Evolutionary conservation across 1,140 invertebrate genomes (phyloP), one percentile per base, ranked within the genome.

Genomic region (Euwallacea similis): DNA sequence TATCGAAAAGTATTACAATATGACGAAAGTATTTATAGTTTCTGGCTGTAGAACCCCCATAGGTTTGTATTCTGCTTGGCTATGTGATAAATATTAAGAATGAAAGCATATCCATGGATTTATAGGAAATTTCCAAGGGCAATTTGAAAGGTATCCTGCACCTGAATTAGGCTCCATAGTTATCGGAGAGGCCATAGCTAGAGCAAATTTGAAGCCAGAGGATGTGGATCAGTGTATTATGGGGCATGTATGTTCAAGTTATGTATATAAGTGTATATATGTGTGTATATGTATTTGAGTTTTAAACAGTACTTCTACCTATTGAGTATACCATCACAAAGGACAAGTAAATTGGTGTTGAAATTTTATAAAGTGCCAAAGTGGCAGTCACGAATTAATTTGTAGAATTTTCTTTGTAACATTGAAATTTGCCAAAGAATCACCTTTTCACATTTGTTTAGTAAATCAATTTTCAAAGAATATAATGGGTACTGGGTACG

Each of bases 141-240:
- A 76, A 59, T 77, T 77, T 74, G 72, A 75, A 66, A 75, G 74
- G 74, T 55, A 76, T 64, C 62, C 79, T 46, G 76, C 79, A 42
- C 86, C 88, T 77, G 89, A 93, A 71, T 81, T 96, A n/a, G 93
- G 93, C 53, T 82, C 88, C 62, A 80, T 89, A 72, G 91, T 89
- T 10, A 92, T 96, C 50, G 87, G 87, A 79, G 92, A 93, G 81
- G 87, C 89, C 47, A 77, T 95, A 8, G 79, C 79, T 54, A 83
- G 90, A 78, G 87, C 88, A 41, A 85, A 86, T 69, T 77, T 95
- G 8, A 78, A 84, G 63, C 82, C 87, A 9, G 81, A 84, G 43
- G 88, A 93, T 80, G 88, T 95, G 41, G 88, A 87, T 54, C 92
- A 95, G 86, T 91, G 95, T n/a, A 91, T 95, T 72, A 80, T 95